Conservation (phyloP, 1,140 invertebrate species). For the Aphis gossypii region DNA sequence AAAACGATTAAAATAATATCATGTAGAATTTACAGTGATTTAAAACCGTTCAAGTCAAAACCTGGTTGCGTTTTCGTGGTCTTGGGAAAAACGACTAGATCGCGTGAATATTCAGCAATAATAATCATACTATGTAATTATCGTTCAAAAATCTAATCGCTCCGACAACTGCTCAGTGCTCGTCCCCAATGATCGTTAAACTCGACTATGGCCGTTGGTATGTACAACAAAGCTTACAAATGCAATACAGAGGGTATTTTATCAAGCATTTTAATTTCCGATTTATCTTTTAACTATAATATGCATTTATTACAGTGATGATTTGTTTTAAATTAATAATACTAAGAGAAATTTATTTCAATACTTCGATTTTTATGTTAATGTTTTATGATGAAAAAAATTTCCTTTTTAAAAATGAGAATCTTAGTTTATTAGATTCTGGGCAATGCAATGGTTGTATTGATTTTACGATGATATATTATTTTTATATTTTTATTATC, state of each 20-base stretch:
- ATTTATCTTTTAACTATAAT: too few relatives aligned
- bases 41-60: background rate
- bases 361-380: too few relatives aligned
- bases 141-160: background rate
- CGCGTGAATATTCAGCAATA: background rate
- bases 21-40: background rate
- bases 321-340: too few relatives aligned
- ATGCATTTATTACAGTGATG: too few relatives aligned
- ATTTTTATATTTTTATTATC: background rate
- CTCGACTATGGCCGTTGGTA: background rate
- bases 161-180: background rate
- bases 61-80: background rate
- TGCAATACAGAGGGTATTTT: background rate
- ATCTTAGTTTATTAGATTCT: background rate
- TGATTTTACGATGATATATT: background rate
- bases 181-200: background rate
- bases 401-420: background rate
- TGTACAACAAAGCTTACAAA: background rate
- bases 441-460: too few relatives aligned
- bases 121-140: background rate
- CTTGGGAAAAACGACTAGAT: background rate
- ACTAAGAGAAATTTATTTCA: too few relatives aligned
- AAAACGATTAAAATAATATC: too few relatives aligned
- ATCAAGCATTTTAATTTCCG: background rate
- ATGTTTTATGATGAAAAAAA: background rate